Evolutionary conservation across 2,113 vertebrate species (phyloP).

Genomic region (Arvicanthis niloticus): DNA sequence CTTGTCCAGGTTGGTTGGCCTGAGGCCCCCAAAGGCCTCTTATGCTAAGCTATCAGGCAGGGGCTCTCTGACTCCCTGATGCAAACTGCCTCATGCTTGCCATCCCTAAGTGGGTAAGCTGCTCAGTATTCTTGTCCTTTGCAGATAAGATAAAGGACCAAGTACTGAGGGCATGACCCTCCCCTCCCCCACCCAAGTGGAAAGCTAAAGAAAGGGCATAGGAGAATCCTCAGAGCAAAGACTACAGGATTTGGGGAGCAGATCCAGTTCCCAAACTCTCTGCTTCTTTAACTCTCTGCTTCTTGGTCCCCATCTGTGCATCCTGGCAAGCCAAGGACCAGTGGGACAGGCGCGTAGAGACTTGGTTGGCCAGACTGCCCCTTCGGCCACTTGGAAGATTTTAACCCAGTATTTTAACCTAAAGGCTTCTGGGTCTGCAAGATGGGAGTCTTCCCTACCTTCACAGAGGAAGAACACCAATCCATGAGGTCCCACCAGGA

Average conservation of each 20-base stretch:
- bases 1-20: background rate
- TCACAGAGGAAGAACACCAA: background rate
- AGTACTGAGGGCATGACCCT: background rate
- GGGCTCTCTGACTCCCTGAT: background rate
- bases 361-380: background rate
- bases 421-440: background rate
- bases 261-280: rapidly evolving
- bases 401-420: background rate
- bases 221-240: no score
- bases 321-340: background rate
- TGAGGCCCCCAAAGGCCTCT: background rate
- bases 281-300: no score
- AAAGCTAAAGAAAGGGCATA: background rate
- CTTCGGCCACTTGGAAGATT: background rate
- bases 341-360: background rate
- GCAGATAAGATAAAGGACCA: background rate
- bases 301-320: no score
- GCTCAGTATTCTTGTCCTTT: background rate
- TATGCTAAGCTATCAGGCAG: background rate
- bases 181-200: background rate
- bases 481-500: rapidly evolving
- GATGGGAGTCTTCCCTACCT: background rate
- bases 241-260: rapidly evolving
- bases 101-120: background rate
- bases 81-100: rapidly evolving